Evolutionary conservation across 2,888 invertebrate species (phyloP).

Genomic region (Aphidoletes aphidimyza): DNA sequence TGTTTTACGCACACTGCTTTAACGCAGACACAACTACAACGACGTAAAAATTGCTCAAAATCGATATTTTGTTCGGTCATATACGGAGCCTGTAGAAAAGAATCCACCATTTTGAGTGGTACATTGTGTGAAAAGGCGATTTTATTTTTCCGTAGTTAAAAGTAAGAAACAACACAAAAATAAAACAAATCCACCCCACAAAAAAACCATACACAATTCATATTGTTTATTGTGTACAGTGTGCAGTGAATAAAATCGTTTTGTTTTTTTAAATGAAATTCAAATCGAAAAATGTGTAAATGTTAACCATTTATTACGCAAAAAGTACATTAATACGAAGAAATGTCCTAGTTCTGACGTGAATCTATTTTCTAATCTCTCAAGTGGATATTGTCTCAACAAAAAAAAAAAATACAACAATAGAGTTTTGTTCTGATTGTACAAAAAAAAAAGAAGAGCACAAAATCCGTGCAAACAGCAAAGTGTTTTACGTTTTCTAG

Average conservation of each 20-base stretch:
- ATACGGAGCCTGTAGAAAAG: neutral
- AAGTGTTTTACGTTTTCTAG: too few relatives aligned
- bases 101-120: constrained; percentile 52
- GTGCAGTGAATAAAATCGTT: neutral
- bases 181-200: too few relatives aligned
- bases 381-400: neutral
- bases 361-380: neutral
- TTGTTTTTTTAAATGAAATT: neutral
- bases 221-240: neutral
- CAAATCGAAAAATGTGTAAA: neutral
- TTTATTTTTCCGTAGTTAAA: constrained; percentile 23
- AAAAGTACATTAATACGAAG: constrained; percentile 2
- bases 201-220: too few relatives aligned
- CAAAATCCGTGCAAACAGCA: too few relatives aligned
- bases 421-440: too few relatives aligned
- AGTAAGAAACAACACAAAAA: neutral
- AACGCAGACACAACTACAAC: constrained; percentile 1
- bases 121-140: neutral
- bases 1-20: neutral
- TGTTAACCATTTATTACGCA: neutral
- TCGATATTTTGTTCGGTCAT: constrained; percentile 39
- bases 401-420: too few relatives aligned
- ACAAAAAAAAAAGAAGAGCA: too few relatives aligned
- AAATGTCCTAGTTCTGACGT: constrained; percentile 29
- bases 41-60: neutral